phyloP scores from a whole-genome alignment of 2,797 vertebrate genomes.

The Eidolon dupreanum region DNA sequence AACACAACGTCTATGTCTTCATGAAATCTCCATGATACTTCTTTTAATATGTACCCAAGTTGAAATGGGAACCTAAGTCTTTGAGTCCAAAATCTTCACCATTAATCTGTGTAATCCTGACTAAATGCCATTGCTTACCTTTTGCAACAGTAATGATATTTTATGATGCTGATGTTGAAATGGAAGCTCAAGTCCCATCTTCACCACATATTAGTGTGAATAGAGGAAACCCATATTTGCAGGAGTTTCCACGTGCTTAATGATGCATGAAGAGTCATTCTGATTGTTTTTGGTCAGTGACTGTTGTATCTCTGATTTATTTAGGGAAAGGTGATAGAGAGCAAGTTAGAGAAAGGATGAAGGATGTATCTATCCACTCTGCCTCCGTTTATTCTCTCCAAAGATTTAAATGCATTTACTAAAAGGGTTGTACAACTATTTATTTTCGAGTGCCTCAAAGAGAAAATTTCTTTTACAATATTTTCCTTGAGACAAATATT shows the following conservation, averaged over 20 bases:
- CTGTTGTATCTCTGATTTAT: not conserved
- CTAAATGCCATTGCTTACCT: not conserved
- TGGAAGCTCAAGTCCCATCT: not conserved
- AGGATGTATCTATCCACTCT: not conserved
- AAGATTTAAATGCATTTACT: not conserved
- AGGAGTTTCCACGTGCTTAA: not conserved
- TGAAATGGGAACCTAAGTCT: not conserved
- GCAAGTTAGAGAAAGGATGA: not conserved
- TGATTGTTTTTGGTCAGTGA: not conserved
- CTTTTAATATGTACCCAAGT: not conserved
- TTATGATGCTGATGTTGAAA: not conserved
- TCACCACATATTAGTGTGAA: not conserved
- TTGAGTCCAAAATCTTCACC: not conserved
- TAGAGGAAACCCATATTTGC: not conserved
- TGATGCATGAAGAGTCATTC: not conserved
- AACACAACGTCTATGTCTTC: not conserved
- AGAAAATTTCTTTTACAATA: not conserved
- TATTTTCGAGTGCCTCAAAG: not conserved
- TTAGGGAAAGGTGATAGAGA: not conserved
- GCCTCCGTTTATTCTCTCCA: not conserved
- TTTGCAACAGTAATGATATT: not conserved
- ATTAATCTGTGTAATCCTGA: not conserved
- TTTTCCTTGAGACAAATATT: not conserved
- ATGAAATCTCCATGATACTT: not conserved
- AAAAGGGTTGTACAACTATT: not conserved